Evolutionary conservation across 2,888 invertebrate genomes (phyloP), one percentile per base, ranked within the genome.

Genomic region (Apodemia zela): DNA sequence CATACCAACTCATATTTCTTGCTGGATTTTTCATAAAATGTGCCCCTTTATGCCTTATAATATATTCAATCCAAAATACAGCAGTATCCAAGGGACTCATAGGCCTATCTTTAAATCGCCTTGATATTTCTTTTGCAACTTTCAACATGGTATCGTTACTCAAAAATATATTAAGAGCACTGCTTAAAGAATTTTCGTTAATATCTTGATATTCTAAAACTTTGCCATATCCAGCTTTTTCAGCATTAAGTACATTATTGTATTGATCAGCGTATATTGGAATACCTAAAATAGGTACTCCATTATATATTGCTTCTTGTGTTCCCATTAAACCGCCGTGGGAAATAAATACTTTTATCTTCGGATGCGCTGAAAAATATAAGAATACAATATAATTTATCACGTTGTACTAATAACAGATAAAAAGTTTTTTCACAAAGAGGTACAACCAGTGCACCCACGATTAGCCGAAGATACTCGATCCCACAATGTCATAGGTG

Each of bases 311-410:
- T 0, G 94, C 91, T 77, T 95, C 95, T 70, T 93, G 92, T 3
- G 94, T 85, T 59, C 94, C 93, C 65, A 94, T 93, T 64, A 94
- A 84, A 5, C 94, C 95, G 2, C 94, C 94, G 72, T 95, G 95
- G 0, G 94, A 93, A 69, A 95, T 92, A 72, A 95, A 95, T 0
- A 61, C 47, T 47, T 47, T 61, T 10, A 61, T 17, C 6, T 61
- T 61, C 2, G 45, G 60, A 29, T 61, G 60, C 21, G 60, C 57
- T 62, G 25, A 62, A 54, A 62, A 10, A 7, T 15, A 1, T 59
- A 42, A 45, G 60, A 80, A 21, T 21, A 21, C 2, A 21, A 21
- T 2, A 21, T 21, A 1, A 21, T 21, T n/a, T 21, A 21, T 21
- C 21, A 21, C 21, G 21, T 21, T 21, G 21, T 21, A 21, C 1